These are phyloP conservation scores for Pomacea maculata DNA, from an alignment of 1,140 invertebrate genomes.

Conservation along the genomic window DNA sequence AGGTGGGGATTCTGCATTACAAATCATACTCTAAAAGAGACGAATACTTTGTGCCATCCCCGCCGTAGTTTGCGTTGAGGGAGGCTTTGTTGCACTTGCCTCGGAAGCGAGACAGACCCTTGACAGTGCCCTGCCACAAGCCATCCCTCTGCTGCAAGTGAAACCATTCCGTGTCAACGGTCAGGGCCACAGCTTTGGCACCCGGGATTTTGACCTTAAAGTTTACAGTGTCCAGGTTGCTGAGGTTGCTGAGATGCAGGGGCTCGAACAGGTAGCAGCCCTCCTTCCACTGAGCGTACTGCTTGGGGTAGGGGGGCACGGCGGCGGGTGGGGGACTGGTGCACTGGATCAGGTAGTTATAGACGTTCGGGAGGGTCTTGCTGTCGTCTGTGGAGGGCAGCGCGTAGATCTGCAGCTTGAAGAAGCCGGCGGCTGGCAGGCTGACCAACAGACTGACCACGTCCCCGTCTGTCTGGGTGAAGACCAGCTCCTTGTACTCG, in stretches of 20 bases:
- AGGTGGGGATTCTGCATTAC: constrained; percentile 14
- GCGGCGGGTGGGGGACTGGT: constrained; percentile 22
- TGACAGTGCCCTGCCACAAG: constrained; percentile 58
- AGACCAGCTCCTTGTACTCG: constrained; percentile 56
- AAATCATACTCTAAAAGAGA: constrained; percentile 62
- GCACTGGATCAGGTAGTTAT: constrained; percentile 60
- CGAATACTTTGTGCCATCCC: constrained; percentile 58
- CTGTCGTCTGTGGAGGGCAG: constrained; percentile 54
- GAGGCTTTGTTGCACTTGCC: constrained; percentile 49
- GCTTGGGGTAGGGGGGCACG: constrained; percentile 57
- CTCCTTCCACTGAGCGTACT: constrained; percentile 66
- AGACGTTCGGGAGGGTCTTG: constrained; percentile 61
- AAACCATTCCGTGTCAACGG: constrained; percentile 61
- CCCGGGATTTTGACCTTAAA: constrained; percentile 57
- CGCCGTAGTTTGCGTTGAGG: constrained; percentile 62
- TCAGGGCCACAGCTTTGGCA: constrained; percentile 60
- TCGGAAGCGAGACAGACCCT: constrained; percentile 41
- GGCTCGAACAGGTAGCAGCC: constrained; percentile 62
- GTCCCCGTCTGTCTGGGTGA: constrained; percentile 55
- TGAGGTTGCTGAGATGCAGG: constrained; percentile 35
- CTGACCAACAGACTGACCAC: constrained; percentile 46
- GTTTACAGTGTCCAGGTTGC: constrained; percentile 37
- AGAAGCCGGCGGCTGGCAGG: constrained; percentile 55
- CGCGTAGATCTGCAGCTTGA: constrained; percentile 64
- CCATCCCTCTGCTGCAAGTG: constrained; percentile 50